Base-by-base conservation (phyloP, 2,113 vertebrate genomes). In the Sturnira hondurensis region DNA sequence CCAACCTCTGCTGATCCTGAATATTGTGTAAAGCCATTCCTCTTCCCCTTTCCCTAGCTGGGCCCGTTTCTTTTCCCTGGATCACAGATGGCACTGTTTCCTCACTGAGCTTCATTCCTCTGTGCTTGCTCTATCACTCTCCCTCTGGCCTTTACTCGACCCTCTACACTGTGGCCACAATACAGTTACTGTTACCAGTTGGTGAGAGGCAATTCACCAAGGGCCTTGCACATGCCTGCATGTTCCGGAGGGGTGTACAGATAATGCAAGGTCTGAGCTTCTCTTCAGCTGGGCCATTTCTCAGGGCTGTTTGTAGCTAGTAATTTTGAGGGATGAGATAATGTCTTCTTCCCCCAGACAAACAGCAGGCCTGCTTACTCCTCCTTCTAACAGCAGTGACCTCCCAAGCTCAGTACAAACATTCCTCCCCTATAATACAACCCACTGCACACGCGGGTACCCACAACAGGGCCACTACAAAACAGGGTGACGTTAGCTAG, bases 121-220 rank as follows among this genome's bases (percentile, higher is more conserved):
- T 26, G 33, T 43, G 73, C 36, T 67, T 36, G 3, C 4, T 20
- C 74, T 52, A 31, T 16, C 36, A 11, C 13, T 67, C 56, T 38
- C 43, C 28, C 12, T 58, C 56, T 58, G 56, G 1, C 11, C 52
- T 84, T 65, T 20, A 85, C n/a, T 93, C 50, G 13, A 36, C 22
- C 65, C 31, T 85, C 28, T 47, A 15, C 26, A 7, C 9, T 16
- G 28, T 61, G 41, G 24, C 45, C 58, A 41, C 47, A 41, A 94
- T 52, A 85, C 12, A 94, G 95, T 80, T 52, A 73, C 81, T 93
- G 43, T 89, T 63, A 91, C 7, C 78, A 31, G 36, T 24, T 61
- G n/a, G 5, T 52, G n/a, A 76, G 52, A 86, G 36, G 45, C 56
- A 63, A 47, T 45, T 7, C 15, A 24, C 8, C 7, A 3, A 0